These are phyloP conservation scores for Brachyptera risi DNA, from an alignment of 2,888 invertebrate genomes.

Conservation along the genomic window DNA sequence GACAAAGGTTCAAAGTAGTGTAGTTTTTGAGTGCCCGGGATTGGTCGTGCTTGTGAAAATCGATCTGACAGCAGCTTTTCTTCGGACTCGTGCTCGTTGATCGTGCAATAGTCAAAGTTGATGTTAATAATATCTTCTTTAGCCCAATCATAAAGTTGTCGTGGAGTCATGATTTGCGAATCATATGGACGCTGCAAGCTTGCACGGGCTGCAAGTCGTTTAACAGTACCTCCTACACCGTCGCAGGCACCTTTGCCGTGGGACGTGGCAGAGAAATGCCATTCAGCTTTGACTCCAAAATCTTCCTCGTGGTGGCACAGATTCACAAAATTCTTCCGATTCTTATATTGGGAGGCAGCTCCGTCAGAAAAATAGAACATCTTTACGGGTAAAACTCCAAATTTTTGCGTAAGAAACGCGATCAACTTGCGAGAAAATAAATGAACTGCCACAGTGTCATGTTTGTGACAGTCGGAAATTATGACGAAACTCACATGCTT, in stretches of 20 bases:
- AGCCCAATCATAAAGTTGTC: constrained; percentile 26
- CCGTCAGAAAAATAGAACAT: constrained; percentile 36
- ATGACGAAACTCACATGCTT: neutral
- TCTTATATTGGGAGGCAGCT: constrained; percentile 36
- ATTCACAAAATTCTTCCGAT: constrained; percentile 34
- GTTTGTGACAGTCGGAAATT: constrained; percentile 27
- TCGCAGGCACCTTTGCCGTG: constrained; percentile 13
- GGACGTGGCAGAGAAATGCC: constrained; percentile 26
- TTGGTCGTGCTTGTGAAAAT: neutral
- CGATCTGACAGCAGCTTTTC: neutral
- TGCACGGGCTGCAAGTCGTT: too few species aligned
- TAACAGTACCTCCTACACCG: constrained; percentile 25
- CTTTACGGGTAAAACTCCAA: constrained; percentile 24
- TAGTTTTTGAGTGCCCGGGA: constrained; percentile 16
- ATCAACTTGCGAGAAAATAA: constrained; percentile 29
- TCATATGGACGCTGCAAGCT: constrained; percentile 26
- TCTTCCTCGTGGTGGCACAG: too few species aligned
- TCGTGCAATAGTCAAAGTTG: constrained; percentile 19
- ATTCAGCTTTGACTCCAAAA: constrained; percentile 18
- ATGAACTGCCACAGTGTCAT: constrained; percentile 32
- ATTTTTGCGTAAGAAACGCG: neutral
- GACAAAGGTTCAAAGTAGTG: constrained; percentile 6
- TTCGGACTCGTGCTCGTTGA: constrained; percentile 6
- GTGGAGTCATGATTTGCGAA: constrained; percentile 28
- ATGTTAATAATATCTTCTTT: constrained; percentile 19